Evolutionary conservation across 2,797 vertebrate species (phyloP).

Genomic region (Glyptemys insculpta): DNA sequence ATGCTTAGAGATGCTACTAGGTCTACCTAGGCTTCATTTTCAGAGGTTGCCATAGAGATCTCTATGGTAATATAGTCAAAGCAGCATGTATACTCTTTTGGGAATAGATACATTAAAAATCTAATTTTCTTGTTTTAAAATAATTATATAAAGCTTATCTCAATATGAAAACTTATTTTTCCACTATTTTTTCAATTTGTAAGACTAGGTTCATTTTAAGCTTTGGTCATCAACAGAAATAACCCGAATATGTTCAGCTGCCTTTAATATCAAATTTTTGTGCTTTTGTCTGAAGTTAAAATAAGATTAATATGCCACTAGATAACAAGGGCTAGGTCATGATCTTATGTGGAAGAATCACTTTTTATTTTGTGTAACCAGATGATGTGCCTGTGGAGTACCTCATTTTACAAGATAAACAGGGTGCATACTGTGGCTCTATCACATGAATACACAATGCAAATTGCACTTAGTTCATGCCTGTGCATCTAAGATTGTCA

Average conservation of each 20-base stretch:
- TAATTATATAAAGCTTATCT: neutral
- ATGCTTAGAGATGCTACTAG: neutral
- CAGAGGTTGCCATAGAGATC: constrained; percentile 5
- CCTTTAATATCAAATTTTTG: neutral
- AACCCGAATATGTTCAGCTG: neutral
- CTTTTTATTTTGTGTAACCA: neutral
- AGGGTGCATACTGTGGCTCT: neutral
- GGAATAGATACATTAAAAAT: neutral
- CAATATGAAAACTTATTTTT: neutral
- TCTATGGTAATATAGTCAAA: neutral
- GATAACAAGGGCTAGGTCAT: neutral
- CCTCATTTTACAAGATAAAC: neutral
- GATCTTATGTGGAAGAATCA: neutral
- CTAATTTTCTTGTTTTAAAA: neutral
- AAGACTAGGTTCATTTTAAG: neutral
- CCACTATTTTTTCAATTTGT: neutral
- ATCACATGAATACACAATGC: neutral
- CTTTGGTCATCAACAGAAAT: neutral
- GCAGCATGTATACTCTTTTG: neutral
- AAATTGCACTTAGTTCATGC: neutral
- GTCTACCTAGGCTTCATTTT: neutral
- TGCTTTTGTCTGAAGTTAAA: neutral
- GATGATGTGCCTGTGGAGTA: neutral
- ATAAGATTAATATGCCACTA: neutral
- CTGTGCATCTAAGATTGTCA: neutral